These are phyloP conservation scores for Hippopotamus amphibius DNA, from an alignment of 2,113 vertebrate genomes.

Conservation along the genomic window DNA sequence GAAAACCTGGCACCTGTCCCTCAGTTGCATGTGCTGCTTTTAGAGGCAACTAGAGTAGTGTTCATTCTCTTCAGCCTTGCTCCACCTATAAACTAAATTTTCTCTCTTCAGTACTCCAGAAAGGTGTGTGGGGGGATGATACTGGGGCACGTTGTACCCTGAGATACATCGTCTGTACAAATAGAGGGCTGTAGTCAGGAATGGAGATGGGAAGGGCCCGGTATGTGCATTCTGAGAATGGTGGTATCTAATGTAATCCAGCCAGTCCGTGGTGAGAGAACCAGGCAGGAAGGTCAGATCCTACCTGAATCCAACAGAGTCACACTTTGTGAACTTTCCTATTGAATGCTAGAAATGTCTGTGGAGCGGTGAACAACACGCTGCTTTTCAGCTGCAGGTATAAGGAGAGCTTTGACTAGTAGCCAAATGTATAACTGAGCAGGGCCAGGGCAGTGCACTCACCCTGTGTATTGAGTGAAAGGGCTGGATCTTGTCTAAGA, in stretches of 20 bases:
- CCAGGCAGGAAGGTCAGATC: neutral
- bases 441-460: neutral
- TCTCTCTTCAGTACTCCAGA: neutral
- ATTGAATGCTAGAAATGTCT: neutral
- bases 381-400: neutral
- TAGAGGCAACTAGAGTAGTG: neutral
- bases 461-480: neutral
- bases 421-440: neutral
- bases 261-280: neutral
- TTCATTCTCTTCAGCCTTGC: neutral
- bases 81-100: neutral
- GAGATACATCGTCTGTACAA: neutral
- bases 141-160: neutral
- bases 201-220: neutral
- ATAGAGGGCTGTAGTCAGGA: neutral
- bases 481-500: neutral
- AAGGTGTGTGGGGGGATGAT: no score
- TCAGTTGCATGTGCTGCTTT: neutral
- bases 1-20: neutral
- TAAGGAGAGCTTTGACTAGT: neutral
- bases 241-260: neutral
- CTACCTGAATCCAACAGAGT: neutral
- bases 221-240: neutral
- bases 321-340: neutral
- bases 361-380: no score